A percentile compares a stretch with the other conserved stretches of the same genome.
Conservation (phyloP, 2,113 vertebrate species). For the Centrocercus urophasianus region DNA sequence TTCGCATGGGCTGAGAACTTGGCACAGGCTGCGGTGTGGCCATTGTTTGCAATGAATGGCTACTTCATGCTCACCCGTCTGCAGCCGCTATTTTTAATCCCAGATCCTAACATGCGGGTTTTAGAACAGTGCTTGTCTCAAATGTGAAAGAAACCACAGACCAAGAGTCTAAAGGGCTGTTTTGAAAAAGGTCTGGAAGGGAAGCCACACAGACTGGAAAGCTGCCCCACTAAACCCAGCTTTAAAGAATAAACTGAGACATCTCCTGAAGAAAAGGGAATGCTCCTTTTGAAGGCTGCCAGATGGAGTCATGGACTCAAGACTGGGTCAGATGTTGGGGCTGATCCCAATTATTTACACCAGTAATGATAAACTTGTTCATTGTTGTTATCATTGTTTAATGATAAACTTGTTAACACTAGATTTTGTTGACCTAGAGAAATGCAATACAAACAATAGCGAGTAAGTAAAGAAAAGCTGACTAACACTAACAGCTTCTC, state of each 20-base stretch:
- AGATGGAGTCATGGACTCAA: not conserved
- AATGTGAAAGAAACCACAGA: slow-evolving; percentile 67
- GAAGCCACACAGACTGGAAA: slow-evolving; percentile 51
- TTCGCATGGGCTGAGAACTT: not conserved
- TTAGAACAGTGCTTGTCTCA: slow-evolving; percentile 49
- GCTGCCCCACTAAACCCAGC: slow-evolving; percentile 1
- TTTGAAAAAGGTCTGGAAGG: slow-evolving; percentile 52
- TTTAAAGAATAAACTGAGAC: not conserved
- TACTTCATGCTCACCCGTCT: slow-evolving; percentile 52
- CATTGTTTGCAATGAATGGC: slow-evolving; percentile 55
- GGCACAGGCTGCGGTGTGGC: accelerated
- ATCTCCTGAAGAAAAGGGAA: slow-evolving; percentile 10
- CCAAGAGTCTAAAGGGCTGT: slow-evolving; percentile 51
- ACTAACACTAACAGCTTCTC: not conserved
- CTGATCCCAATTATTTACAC: slow-evolving; percentile 7
- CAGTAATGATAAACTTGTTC: not conserved
- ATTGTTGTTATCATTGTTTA: not conserved
- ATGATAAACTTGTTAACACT: not conserved
- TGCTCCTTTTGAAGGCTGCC: not conserved
- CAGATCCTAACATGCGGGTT: slow-evolving; percentile 46
- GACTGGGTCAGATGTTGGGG: not conserved
- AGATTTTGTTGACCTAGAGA: not conserved
- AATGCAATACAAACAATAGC: not conserved
- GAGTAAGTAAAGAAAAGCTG: not conserved
- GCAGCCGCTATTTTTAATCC: slow-evolving; percentile 61